Conservation (phyloP, 2,797 vertebrate genomes). For the Dromococcyx pavoninus region DNA sequence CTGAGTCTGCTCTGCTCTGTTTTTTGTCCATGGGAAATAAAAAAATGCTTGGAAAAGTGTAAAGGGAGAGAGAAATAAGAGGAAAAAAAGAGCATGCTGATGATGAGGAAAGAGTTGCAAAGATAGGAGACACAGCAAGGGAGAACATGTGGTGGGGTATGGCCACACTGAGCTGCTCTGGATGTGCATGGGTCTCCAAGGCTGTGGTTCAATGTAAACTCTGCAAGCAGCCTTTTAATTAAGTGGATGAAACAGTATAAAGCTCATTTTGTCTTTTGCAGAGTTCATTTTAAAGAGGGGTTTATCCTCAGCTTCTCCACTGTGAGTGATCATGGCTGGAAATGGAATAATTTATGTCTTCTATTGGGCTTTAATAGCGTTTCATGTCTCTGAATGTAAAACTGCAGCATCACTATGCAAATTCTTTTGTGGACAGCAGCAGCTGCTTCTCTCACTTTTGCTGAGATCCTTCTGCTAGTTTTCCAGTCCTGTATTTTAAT, state of each 20-base stretch:
- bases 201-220: neutral
- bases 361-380: neutral
- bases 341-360: constrained; percentile 24
- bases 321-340: neutral
- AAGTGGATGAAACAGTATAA: neutral
- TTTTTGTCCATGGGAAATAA: neutral
- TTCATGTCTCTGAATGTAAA: neutral
- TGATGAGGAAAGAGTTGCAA: neutral
- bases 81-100: neutral
- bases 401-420: neutral
- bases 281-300: neutral
- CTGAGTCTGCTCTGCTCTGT: neutral
- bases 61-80: neutral
- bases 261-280: neutral
- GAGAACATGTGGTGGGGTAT: accelerated
- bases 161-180: no score
- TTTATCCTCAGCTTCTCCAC: neutral
- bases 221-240: neutral
- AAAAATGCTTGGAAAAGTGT: neutral
- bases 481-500: neutral
- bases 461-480: neutral
- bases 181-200: neutral
- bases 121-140: neutral
- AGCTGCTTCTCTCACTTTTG: neutral
- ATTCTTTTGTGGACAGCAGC: neutral